Percentiles rank a stretch among this genome's conserved stretches.
Evolutionary conservation across 2,888 invertebrate species (phyloP).

Genomic region (Cheilosia soror): DNA sequence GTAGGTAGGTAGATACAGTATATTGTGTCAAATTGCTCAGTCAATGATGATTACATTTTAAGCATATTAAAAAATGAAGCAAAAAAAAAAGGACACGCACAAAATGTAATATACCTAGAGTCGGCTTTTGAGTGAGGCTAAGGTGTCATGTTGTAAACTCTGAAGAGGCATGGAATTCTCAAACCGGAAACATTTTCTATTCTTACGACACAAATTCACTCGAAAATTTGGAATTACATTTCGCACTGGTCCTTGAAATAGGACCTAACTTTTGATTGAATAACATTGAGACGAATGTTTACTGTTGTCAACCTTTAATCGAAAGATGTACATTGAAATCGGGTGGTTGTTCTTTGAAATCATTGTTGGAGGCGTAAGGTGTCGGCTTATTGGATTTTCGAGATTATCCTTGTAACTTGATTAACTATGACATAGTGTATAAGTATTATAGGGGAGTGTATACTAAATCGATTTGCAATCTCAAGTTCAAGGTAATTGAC

Average conservation of each 20-base stretch:
- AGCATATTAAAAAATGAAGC: constrained; percentile 55
- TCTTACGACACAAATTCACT: constrained; percentile 10
- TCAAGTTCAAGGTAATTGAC: background rate
- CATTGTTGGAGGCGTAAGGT: constrained; percentile 44
- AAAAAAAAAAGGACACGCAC: constrained; percentile 23
- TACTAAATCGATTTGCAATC: constrained; percentile 1
- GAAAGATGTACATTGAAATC: constrained; percentile 40
- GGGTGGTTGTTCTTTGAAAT: constrained; percentile 32
- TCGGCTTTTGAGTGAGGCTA: constrained; percentile 35
- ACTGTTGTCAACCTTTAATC: constrained; percentile 63
- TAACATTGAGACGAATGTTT: constrained; percentile 73
- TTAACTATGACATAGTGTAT: constrained; percentile 37
- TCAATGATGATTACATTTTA: constrained; percentile 44
- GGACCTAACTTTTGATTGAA: constrained; percentile 60
- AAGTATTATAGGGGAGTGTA: background rate
- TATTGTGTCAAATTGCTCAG: constrained; percentile 69
- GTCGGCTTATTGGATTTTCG: constrained; percentile 59
- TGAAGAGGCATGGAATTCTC: constrained; percentile 38
- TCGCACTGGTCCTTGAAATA: constrained; percentile 60
- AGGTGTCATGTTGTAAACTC: constrained; percentile 61
- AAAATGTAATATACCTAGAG: constrained; percentile 4
- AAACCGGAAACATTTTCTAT: constrained; percentile 64
- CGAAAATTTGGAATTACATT: constrained; percentile 9
- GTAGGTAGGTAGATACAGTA: constrained; percentile 40
- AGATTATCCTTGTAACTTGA: constrained; percentile 69